Conservation (phyloP, 2,797 vertebrate species). For the Vireo griseus region DNA sequence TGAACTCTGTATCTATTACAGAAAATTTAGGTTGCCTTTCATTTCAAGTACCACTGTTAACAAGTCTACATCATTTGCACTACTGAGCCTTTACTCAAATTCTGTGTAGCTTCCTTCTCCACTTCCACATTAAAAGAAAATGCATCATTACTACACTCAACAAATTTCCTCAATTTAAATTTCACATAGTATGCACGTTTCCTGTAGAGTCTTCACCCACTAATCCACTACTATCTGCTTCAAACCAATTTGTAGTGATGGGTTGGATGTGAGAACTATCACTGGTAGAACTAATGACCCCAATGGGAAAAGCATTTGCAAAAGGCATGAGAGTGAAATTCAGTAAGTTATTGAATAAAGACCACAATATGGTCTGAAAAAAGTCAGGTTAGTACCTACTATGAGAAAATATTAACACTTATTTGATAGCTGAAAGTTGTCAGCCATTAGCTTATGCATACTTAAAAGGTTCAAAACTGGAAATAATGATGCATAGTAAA, state of each 20-base stretch:
- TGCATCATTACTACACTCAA: not conserved
- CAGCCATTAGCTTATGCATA: not conserved
- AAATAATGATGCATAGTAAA: not conserved
- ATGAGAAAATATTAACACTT: not conserved
- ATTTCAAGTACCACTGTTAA: not conserved
- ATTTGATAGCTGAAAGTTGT: not conserved
- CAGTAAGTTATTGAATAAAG: not conserved
- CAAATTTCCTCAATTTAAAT: not conserved
- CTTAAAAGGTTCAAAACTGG: not conserved
- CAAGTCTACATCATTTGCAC: not conserved
- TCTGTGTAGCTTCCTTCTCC: not conserved
- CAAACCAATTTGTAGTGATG: not conserved
- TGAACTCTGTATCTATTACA: not conserved
- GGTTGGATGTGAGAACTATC: not conserved
- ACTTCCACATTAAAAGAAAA: not conserved
- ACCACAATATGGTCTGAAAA: not conserved
- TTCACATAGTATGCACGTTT: not conserved
- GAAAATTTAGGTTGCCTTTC: not conserved
- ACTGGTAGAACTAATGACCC: not conserved
- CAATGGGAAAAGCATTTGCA: not conserved
- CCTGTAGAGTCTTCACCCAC: not conserved
- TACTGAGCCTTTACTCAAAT: not conserved
- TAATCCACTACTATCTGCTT: not conserved
- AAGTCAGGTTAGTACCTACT: not conserved
- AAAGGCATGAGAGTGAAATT: not conserved